Base-by-base conservation (phyloP, 1,140 invertebrate species). In the Andrena cerasifolii region DNA sequence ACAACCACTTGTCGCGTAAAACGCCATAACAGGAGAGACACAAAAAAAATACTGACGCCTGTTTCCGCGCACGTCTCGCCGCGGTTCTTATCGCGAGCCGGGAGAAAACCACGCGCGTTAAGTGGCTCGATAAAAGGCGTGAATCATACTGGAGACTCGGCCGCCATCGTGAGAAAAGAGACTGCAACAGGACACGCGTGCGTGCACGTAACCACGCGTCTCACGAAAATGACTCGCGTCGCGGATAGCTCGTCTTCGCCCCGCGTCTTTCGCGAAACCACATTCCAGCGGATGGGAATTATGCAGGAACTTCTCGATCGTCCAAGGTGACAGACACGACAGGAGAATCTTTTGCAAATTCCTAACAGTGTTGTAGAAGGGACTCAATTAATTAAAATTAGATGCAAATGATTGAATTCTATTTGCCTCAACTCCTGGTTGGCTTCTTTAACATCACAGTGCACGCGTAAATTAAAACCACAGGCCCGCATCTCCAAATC, bases 111-210 rank as follows among this genome's bases (percentile, higher is more conserved):
- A 74, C 40, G 70, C 71, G 66, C 45, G 73, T 73, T 67, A 51
- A 80, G 62, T 80, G 54, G 47, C 33, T 53, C 40, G 83, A 84
- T 84, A 84, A 84, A 45, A 53, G 24, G 7, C n/a, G 71, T 84
- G 83, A 84, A 80, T 84, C 83, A 84, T 82, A 58, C 10, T 43
- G 47, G 24, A 31, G 18, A n/a, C 49, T 24, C 65, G 68, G 24
- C 21, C 7, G 59, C 18, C 8, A 8, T 21, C 62, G 73, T 75
- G 63, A 56, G 73, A 75, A 58, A 63, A 76, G 68, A 68, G 63
- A 68, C 58, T 76, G 47, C 53, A 40, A 59, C 0, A 18, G n/a
- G 18, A 26, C 6, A 47, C 47, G 33, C 33, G 53, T 31, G 56
- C 12, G 26, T 45, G 3, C 28, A 6, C 26, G 12, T 1, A 18